Conservation (phyloP, 2,888 invertebrate species). For the Camponotus fellah region DNA sequence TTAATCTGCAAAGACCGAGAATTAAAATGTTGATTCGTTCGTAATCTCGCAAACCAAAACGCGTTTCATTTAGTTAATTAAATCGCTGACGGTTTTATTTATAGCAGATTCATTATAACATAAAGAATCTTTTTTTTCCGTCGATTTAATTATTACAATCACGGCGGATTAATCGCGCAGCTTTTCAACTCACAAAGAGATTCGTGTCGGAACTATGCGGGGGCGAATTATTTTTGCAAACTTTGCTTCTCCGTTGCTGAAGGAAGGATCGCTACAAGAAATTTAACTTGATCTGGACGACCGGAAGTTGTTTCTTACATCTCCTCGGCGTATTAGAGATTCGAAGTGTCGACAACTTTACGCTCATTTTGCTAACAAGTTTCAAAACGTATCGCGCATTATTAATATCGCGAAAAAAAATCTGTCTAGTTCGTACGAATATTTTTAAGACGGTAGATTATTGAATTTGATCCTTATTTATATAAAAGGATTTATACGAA, state of each 20-base stretch:
- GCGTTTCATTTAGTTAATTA: conserved; percentile 6
- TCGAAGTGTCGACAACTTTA: conserved; percentile 19
- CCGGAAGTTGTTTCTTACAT: conserved; percentile 61
- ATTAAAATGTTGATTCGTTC: conserved; percentile 32
- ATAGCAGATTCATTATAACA: neutral
- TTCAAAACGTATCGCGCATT: neutral
- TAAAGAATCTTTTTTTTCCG: neutral
- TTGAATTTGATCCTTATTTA: neutral
- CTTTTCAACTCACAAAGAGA: neutral
- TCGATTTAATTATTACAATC: conserved; percentile 28
- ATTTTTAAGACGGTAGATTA: neutral
- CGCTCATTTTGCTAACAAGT: neutral
- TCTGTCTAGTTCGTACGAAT: neutral
- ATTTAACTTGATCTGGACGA: conserved; percentile 40
- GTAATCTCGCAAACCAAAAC: neutral
- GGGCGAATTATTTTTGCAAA: conserved; percentile 39
- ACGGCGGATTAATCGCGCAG: conserved; percentile 17
- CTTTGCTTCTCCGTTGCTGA: conserved; percentile 21
- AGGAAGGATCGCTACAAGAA: conserved; percentile 53
- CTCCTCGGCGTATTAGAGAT: neutral
- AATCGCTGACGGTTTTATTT: conserved; percentile 18
- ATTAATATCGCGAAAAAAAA: conserved; percentile 20
- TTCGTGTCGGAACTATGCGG: neutral
- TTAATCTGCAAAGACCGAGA: conserved; percentile 13
- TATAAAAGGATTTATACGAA: neutral